A percentile compares a stretch with the other conserved stretches of the same genome.
Evolutionary conservation across 1,140 invertebrate genomes (phyloP).

Genomic region (Sipha flava): DNA sequence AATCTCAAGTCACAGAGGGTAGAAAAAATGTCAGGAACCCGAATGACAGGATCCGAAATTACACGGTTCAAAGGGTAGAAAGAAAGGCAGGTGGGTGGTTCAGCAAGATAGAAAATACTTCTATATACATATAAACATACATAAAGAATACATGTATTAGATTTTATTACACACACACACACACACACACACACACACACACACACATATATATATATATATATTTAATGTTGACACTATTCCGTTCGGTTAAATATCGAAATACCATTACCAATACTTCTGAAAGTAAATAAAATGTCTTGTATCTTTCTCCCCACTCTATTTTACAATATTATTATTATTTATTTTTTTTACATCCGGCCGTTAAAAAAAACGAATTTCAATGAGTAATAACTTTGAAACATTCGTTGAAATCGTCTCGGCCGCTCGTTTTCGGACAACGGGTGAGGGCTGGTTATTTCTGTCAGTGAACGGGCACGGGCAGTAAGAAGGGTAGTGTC

Average conservation of each 20-base stretch:
- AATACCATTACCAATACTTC: not conserved
- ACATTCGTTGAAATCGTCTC: not conserved
- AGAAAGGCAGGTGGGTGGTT: not conserved
- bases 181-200: not conserved
- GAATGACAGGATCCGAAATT: not conserved
- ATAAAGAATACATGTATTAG: not conserved
- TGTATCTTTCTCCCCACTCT: not conserved
- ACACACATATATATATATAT: not conserved
- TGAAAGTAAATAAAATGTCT: not conserved
- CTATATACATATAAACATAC: not conserved
- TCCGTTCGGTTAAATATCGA: not conserved
- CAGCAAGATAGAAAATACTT: not conserved
- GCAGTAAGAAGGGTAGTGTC: not conserved
- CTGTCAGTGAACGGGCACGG: no score
- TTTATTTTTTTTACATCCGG: not conserved
- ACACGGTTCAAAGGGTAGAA: not conserved
- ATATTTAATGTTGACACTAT: not conserved
- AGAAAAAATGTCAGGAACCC: not conserved
- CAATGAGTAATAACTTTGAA: not conserved
- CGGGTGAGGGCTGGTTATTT: no score
- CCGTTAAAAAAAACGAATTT: not conserved
- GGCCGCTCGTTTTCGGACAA: no score
- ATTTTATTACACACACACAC: not conserved
- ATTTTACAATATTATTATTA: not conserved
- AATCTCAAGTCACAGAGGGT: not conserved